phyloP scores from a whole-genome alignment of 2,797 vertebrate genomes.

The Tarsius wallacei region DNA sequence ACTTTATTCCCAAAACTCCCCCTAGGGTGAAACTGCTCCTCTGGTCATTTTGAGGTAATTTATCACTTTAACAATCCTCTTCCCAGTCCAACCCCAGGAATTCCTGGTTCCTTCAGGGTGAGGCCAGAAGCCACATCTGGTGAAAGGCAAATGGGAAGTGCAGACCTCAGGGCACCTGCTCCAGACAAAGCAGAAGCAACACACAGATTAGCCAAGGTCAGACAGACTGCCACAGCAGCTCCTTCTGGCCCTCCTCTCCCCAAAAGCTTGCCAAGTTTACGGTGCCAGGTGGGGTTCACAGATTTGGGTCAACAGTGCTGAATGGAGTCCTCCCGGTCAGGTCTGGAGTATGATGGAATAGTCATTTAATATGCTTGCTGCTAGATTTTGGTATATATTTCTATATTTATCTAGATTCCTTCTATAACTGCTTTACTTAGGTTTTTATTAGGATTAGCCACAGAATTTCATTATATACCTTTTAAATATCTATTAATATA shows the following conservation, averaged over 20 bases:
- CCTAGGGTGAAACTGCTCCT: background rate
- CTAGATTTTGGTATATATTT: background rate
- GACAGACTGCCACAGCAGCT: background rate
- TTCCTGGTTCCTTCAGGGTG: background rate
- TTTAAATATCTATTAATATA: background rate
- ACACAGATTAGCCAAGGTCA: background rate
- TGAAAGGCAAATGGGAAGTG: background rate
- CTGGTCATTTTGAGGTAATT: background rate
- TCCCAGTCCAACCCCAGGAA: background rate
- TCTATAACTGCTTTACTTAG: background rate
- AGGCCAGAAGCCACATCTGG: constrained; percentile 7
- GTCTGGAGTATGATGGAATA: background rate
- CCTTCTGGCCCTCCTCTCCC: background rate
- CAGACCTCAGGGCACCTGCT: background rate
- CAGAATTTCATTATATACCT: background rate
- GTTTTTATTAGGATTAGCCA: background rate
- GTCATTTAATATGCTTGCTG: background rate
- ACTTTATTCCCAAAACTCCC: background rate
- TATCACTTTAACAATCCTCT: background rate
- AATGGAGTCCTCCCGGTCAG: background rate
- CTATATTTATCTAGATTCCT: background rate
- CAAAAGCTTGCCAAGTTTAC: background rate
- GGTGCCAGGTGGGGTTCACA: background rate
- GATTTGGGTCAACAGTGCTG: background rate
- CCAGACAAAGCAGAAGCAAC: background rate